These are phyloP conservation scores for Euproctis similis DNA, from an alignment of 2,888 invertebrate species.

Conservation along the genomic window DNA sequence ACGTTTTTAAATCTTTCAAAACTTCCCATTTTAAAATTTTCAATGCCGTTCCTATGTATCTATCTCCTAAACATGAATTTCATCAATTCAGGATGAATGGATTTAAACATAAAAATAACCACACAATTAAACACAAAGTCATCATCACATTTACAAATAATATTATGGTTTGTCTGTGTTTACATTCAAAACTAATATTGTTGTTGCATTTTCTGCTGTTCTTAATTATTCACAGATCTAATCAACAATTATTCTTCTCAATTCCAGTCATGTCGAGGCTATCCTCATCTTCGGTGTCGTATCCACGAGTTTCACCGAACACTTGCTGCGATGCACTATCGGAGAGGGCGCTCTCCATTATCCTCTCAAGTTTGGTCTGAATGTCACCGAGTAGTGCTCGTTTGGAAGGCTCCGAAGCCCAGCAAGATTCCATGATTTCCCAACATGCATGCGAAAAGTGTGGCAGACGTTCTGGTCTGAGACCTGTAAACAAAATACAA, in stretches of 20 bases:
- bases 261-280: slow-evolving; percentile 40
- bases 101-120: too few relatives aligned
- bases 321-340: slow-evolving; percentile 10
- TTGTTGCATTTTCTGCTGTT: too few relatives aligned
- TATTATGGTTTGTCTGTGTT: too few relatives aligned
- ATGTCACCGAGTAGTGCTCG: slow-evolving; percentile 88
- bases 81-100: too few relatives aligned
- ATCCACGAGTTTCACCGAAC: slow-evolving; percentile 4
- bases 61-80: too few relatives aligned
- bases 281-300: slow-evolving; percentile 30
- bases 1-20: too few relatives aligned
- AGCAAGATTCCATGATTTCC: slow-evolving; percentile 89
- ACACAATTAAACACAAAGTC: too few relatives aligned
- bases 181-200: too few relatives aligned
- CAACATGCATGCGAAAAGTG: slow-evolving; percentile 87
- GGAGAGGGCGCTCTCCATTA: slow-evolving; percentile 36
- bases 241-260: slow-evolving; percentile 9
- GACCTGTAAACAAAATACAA: slow-evolving; percentile 74
- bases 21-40: too few relatives aligned
- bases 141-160: too few relatives aligned
- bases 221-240: not conserved
- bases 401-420: slow-evolving; percentile 83
- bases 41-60: too few relatives aligned
- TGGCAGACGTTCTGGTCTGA: slow-evolving; percentile 85
- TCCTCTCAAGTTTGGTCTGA: slow-evolving; percentile 79